Percentiles rank a stretch among this genome's conserved stretches.
Evolutionary conservation across 2,797 vertebrate genomes (phyloP).

Genomic region (Sebastes alutus): DNA sequence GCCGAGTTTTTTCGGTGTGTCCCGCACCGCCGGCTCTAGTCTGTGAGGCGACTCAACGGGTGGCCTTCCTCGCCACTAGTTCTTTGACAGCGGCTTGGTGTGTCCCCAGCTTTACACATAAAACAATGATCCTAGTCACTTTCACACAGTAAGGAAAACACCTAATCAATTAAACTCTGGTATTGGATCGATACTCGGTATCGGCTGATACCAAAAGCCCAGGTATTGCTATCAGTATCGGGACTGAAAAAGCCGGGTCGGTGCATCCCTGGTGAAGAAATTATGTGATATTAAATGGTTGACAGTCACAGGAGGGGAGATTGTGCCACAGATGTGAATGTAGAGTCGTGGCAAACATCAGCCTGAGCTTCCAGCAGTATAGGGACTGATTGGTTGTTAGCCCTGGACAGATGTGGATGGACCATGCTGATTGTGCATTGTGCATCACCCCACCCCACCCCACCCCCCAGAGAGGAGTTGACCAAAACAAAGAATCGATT

Average conservation of each 20-base stretch:
- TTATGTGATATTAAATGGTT: neutral
- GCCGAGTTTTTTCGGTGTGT: no score
- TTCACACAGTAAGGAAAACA: no score
- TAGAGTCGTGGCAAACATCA: slow-evolving; percentile 6
- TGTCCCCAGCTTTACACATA: no score
- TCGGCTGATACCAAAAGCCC: no score
- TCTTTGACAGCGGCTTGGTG: no score
- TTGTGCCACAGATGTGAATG: neutral
- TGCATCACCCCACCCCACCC: neutral
- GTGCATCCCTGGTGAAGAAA: neutral
- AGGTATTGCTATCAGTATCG: rapidly evolving
- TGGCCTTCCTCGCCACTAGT: no score
- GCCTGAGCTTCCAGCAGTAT: slow-evolving; percentile 9
- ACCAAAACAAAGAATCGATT: slow-evolving; percentile 64
- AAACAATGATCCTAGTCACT: no score
- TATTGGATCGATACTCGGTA: no score
- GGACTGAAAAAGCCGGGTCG: no score
- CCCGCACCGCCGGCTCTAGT: no score
- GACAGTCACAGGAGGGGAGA: neutral
- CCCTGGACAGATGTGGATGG: slow-evolving; percentile 20
- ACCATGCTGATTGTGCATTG: slow-evolving; percentile 3
- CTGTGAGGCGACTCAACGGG: no score
- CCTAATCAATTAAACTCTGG: no score
- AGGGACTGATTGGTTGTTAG: slow-evolving; percentile 14
- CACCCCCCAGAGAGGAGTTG: slow-evolving; percentile 6